Evolutionary conservation across 2,113 vertebrate genomes (phyloP), one percentile per base, ranked within the genome.

Genomic region (Psilopsiagon aurifrons): DNA sequence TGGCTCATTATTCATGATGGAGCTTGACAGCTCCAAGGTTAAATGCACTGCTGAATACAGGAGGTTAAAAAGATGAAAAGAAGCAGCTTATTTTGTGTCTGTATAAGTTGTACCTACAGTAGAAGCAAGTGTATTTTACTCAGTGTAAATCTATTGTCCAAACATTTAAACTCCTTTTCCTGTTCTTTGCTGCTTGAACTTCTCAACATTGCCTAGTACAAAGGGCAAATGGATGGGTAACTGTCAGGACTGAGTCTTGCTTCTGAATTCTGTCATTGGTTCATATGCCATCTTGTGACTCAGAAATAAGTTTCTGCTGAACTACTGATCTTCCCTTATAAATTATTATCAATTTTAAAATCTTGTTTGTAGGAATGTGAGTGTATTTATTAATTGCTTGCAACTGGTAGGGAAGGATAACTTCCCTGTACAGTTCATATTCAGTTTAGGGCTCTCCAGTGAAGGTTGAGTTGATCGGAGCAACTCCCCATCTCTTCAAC

Each of bases 1-100:
- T 76, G 91, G 90, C 92, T 96, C 95, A 96, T 97, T 96, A 96
- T 97, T 97, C 91, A 69, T 92, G 94, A 94, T 78, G 92, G 94
- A 95, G 91, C 73, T 93, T 96, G 97, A 95, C 95, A 96, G 88
- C 94, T 92, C 86, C 96, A 97, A 95, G 97, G 87, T 97, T 97
- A 97, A 96, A 92, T 73, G 82, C 39, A 60, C 44, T 88, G 77
- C 90, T 88, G 74, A 94, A 94, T 94, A 41, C n/a, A 77, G 86
- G 81, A 88, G 70, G 75, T 13, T 18, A 8, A 77, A 71, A 59
- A 83, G 71, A 86, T 49, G 77, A 43, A 68, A 51, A 44, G 14
- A 47, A 44, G 12, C 63, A 54, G 41, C 47, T 8, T 93, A 69
- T 93, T 95, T 95, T 90, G 17, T 89, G 57, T 94, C 59, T 93